These are phyloP conservation scores for Melanotus villosus DNA, from an alignment of 2,888 invertebrate species.

Conservation along the genomic window DNA sequence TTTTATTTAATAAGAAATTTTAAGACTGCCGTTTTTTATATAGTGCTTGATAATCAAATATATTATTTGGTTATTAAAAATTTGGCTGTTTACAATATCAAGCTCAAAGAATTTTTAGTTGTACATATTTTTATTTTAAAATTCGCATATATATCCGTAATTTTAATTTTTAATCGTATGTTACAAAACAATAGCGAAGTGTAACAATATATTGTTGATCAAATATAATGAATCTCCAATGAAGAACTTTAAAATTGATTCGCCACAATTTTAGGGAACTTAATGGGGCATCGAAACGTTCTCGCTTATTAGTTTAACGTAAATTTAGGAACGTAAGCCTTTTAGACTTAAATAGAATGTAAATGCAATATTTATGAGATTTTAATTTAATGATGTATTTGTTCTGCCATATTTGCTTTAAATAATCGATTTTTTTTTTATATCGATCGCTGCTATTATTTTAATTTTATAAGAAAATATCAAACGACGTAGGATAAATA, in stretches of 20 bases:
- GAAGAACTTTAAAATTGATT: not conserved
- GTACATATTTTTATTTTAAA: no score
- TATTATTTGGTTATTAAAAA: not conserved
- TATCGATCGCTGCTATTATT: not conserved
- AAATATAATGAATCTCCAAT: no score
- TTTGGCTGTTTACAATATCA: not conserved
- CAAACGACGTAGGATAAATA: not conserved
- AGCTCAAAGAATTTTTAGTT: not conserved
- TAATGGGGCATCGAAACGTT: not conserved
- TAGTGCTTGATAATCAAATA: not conserved
- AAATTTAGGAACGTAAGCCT: slow-evolving; percentile 9
- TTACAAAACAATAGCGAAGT: no score
- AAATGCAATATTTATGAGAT: slow-evolving; percentile 26
- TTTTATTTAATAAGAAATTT: slow-evolving; percentile 13
- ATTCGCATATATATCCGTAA: no score
- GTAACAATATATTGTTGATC: no score
- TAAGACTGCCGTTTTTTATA: slow-evolving; percentile 30
- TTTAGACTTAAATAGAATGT: slow-evolving; percentile 1
- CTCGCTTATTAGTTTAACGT: slow-evolving; percentile 20
- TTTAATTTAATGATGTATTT: not conserved
- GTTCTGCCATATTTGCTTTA: slow-evolving; percentile 32
- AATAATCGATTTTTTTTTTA: not conserved
- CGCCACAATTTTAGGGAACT: not conserved
- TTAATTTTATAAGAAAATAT: not conserved
- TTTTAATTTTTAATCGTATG: no score